These are phyloP conservation scores for Pseudopleuronectes americanus DNA, from an alignment of 2,797 vertebrate genomes.

Conservation along the genomic window DNA sequence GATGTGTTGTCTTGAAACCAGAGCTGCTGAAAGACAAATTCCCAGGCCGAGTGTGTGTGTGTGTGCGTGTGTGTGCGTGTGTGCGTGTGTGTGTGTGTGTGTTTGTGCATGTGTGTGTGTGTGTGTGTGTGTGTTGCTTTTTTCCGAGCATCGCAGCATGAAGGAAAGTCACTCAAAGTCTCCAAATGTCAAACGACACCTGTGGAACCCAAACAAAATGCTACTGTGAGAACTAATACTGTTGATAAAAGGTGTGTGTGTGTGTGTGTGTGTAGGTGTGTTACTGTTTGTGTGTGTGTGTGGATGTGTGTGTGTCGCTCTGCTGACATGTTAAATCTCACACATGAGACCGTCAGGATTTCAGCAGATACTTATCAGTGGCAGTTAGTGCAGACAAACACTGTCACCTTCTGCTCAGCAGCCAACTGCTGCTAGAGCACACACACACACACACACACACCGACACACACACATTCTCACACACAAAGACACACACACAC, in stretches of 20 bases:
- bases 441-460: conserved; percentile 10
- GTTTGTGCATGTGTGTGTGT: conserved; percentile 5
- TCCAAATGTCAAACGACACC: conserved; percentile 68
- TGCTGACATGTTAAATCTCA: conserved; percentile 82
- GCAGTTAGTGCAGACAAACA: conserved; percentile 75
- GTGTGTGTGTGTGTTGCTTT: conserved; percentile 21
- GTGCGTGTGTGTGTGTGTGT: conserved; percentile 4
- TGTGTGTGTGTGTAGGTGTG: conserved; percentile 1
- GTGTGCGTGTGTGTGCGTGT: conserved; percentile 2
- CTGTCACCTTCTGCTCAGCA: conserved; percentile 61
- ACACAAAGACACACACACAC: conserved; percentile 14
- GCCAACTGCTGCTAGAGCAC: conserved; percentile 38
- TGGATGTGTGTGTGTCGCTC: conserved; percentile 40
- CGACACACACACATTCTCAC: conserved; percentile 11
- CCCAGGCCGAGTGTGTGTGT: conserved; percentile 13
- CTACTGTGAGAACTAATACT: conserved; percentile 72
- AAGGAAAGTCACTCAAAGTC: conserved; percentile 55
- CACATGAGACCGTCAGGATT: conserved; percentile 68
- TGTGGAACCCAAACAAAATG: conserved; percentile 65
- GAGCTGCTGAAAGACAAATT: conserved; percentile 39
- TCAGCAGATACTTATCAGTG: conserved; percentile 85
- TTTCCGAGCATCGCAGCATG: conserved; percentile 53
- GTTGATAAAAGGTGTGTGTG: conserved; percentile 42
- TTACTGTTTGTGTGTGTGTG: background rate
- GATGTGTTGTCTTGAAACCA: conserved; percentile 46